Evolutionary conservation across 2,797 vertebrate species (phyloP).

Genomic region (Epinephelus coioides): DNA sequence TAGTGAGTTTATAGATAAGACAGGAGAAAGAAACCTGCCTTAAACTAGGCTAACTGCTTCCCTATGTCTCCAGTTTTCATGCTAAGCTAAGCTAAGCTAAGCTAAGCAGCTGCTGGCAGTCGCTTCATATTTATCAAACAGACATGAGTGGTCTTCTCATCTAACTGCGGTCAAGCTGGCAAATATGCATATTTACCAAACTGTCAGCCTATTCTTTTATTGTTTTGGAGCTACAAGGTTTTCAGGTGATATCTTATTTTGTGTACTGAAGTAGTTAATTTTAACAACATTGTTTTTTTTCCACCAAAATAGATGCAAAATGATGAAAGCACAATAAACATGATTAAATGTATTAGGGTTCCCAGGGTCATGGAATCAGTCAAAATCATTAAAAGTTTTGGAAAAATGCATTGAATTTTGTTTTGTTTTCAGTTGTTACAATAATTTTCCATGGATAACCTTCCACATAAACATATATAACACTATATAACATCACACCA

Average conservation of each 20-base stretch:
- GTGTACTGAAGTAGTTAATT: background rate
- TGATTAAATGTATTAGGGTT: background rate
- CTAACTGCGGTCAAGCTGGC: background rate
- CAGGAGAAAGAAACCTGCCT: too few species aligned
- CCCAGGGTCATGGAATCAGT: too few species aligned
- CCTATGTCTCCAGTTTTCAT: background rate
- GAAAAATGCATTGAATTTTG: too few species aligned
- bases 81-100: constrained; percentile 6
- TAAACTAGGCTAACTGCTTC: background rate
- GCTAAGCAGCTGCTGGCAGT: background rate
- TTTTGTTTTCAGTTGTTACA: too few species aligned
- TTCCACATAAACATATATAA: too few species aligned
- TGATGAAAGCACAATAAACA: background rate
- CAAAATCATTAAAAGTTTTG: too few species aligned
- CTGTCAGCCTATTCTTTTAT: background rate
- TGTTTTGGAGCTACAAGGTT: background rate
- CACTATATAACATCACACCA: too few species aligned
- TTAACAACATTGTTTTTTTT: background rate
- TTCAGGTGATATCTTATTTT: background rate
- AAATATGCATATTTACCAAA: background rate
- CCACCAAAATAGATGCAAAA: background rate
- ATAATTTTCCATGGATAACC: too few species aligned
- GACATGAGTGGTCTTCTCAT: background rate
- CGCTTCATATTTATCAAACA: background rate
- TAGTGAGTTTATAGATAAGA: too few species aligned